A percentile compares a stretch with the other conserved stretches of the same genome.
These are phyloP conservation scores for Xiphophorus couchianus DNA, from an alignment of 2,113 vertebrate species.

Conservation along the genomic window DNA sequence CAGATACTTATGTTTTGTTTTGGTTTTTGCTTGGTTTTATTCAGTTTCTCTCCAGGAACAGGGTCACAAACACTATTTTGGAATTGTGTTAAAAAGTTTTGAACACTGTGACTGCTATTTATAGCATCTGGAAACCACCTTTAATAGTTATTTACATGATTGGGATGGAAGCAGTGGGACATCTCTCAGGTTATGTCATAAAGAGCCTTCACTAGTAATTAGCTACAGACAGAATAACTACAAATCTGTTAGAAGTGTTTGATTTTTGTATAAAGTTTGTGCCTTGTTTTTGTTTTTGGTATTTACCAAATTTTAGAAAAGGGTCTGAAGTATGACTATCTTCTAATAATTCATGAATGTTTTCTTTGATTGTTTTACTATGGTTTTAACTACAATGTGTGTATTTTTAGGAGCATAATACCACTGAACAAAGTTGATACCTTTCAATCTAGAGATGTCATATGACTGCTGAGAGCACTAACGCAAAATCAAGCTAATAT, in stretches of 20 bases:
- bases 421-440: conserved; percentile 20
- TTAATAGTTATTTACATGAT: conserved; percentile 35
- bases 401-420: conserved; percentile 24
- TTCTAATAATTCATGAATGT: conserved; percentile 37
- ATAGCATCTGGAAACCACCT: conserved; percentile 37
- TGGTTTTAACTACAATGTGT: conserved; percentile 5
- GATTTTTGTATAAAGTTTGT: conserved; percentile 53
- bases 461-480: background rate
- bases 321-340: background rate
- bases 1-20: conserved; percentile 32
- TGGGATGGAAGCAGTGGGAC: conserved; percentile 38
- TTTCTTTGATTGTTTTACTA: conserved; percentile 21
- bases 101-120: conserved; percentile 62
- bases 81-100: conserved; percentile 38
- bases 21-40: conserved; percentile 4
- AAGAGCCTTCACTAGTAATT: conserved; percentile 63
- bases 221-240: conserved; percentile 39
- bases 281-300: conserved; percentile 54
- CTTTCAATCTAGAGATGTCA: conserved; percentile 6
- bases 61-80: conserved; percentile 42
- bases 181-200: conserved; percentile 71
- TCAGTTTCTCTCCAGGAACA: conserved; percentile 34
- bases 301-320: conserved; percentile 27
- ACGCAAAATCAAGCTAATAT: background rate
- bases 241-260: conserved; percentile 33